Evolutionary conservation across 2,113 vertebrate genomes (phyloP).

Genomic region (Xiphophorus maculatus): DNA sequence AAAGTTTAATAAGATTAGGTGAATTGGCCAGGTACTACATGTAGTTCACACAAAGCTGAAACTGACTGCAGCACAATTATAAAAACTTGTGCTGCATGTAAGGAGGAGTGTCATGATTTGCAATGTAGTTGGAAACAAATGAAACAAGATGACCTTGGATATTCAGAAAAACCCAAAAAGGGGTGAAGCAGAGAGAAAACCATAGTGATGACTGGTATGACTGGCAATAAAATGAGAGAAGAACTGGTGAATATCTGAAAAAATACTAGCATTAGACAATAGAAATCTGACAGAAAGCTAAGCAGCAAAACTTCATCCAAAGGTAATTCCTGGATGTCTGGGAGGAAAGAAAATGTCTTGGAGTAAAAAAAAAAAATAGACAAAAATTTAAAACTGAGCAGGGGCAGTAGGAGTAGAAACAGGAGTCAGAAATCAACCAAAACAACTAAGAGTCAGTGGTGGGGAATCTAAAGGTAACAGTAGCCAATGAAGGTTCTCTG

Average conservation of each 20-base stretch:
- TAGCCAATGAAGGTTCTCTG: background rate
- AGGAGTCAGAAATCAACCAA: background rate
- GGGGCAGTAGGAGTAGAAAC: background rate
- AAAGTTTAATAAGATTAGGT: constrained; percentile 39
- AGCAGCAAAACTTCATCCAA: background rate
- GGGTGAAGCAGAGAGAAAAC: too few species aligned
- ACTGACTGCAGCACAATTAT: constrained; percentile 7
- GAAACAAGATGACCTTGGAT: background rate
- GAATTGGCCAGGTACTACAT: constrained; percentile 13
- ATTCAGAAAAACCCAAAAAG: too few species aligned
- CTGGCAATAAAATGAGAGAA: too few species aligned
- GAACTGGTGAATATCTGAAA: too few species aligned
- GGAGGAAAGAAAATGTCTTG: background rate
- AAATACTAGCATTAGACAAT: too few species aligned
- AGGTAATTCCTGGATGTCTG: too few species aligned
- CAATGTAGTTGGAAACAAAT: background rate
- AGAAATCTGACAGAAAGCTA: too few species aligned
- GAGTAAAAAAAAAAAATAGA: background rate
- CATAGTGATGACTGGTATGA: too few species aligned
- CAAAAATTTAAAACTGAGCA: background rate
- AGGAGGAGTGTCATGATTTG: background rate
- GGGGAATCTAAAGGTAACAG: background rate
- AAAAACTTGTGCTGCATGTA: background rate
- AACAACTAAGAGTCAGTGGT: background rate
- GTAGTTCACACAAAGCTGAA: constrained; percentile 10